phyloP scores from a whole-genome alignment of 37 sponge, comb jelly and placozoan species.

The Tethya wilhelma region DNA sequence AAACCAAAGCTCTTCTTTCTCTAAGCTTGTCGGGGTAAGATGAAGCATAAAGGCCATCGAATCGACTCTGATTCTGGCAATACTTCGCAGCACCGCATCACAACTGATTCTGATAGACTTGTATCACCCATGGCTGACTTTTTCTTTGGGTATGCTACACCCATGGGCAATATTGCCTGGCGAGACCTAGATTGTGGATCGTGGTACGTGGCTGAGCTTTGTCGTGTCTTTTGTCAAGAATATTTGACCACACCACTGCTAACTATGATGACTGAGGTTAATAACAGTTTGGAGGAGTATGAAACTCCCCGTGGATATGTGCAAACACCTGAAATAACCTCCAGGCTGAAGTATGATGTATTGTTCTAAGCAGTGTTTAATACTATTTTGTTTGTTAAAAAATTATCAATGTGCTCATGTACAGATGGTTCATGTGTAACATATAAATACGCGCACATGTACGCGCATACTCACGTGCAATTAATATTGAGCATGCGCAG shows the following conservation, averaged over 20 bases:
- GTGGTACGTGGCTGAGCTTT: slow-evolving; percentile 54
- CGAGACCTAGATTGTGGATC: slow-evolving; percentile 53
- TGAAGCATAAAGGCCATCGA: slow-evolving; percentile 38
- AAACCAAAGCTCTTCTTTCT: slow-evolving; percentile 94
- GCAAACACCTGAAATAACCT: slow-evolving; percentile 24
- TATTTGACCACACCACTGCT: slow-evolving; percentile 2
- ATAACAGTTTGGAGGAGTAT: neutral
- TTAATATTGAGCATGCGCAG: too few species aligned
- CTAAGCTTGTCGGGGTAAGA: slow-evolving; percentile 87
- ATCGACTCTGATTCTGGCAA: neutral
- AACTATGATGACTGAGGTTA: slow-evolving; percentile 40
- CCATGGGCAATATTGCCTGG: slow-evolving; percentile 32
- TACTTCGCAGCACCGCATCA: neutral
- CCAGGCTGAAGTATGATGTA: slow-evolving; percentile 20
- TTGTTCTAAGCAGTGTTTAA: too few species aligned
- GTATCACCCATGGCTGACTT: slow-evolving; percentile 59
- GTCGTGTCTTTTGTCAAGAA: slow-evolving; percentile 5
- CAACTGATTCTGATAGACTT: slow-evolving; percentile 11
- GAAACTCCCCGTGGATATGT: slow-evolving; percentile 16
- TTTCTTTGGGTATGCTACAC: slow-evolving; percentile 52
- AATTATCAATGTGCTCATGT: too few species aligned
- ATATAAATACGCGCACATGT: too few species aligned
- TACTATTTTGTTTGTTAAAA: too few species aligned
- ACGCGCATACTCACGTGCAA: too few species aligned
- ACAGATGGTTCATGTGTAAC: too few species aligned